Evolutionary conservation across 2,113 vertebrate genomes (phyloP).

Genomic region (Collichthys lucidus): DNA sequence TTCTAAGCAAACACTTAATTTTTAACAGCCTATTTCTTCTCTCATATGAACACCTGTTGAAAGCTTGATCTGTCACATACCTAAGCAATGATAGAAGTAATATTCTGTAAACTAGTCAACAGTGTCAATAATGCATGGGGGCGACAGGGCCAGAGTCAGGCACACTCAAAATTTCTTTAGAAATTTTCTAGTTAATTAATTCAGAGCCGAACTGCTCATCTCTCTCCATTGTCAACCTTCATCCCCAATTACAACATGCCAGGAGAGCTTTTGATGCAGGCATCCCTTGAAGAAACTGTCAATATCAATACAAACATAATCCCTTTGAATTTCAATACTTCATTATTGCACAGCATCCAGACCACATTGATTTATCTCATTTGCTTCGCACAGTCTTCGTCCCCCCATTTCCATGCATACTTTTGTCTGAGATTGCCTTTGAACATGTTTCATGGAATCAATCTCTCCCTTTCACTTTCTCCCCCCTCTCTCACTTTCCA

Average conservation of each 20-base stretch:
- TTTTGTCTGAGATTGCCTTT: conserved; percentile 41
- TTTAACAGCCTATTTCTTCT: too few relatives aligned
- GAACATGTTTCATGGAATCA: conserved; percentile 45
- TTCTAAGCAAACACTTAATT: too few relatives aligned
- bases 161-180: too few relatives aligned
- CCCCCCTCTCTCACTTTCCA: conserved; percentile 12
- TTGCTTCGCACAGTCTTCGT: not conserved
- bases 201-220: conserved; percentile 22
- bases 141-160: too few relatives aligned
- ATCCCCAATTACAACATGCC: conserved; percentile 42
- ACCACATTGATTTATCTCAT: conserved; percentile 16
- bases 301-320: conserved; percentile 55
- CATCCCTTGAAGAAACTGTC: conserved; percentile 48
- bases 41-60: too few relatives aligned
- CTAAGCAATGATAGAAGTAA: too few relatives aligned
- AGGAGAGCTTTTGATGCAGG: conserved; percentile 32
- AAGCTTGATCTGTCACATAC: too few relatives aligned
- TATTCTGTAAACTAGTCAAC: too few relatives aligned
- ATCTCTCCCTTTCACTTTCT: conserved; percentile 1
- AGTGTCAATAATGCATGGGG: too few relatives aligned
- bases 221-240: conserved; percentile 41
- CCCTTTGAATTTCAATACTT: conserved; percentile 41
- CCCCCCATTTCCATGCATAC: not conserved
- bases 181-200: too few relatives aligned
- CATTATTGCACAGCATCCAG: conserved; percentile 33